These are phyloP conservation scores for Neodon shergylaensis DNA, from an alignment of 2,113 vertebrate species.

Conservation along the genomic window DNA sequence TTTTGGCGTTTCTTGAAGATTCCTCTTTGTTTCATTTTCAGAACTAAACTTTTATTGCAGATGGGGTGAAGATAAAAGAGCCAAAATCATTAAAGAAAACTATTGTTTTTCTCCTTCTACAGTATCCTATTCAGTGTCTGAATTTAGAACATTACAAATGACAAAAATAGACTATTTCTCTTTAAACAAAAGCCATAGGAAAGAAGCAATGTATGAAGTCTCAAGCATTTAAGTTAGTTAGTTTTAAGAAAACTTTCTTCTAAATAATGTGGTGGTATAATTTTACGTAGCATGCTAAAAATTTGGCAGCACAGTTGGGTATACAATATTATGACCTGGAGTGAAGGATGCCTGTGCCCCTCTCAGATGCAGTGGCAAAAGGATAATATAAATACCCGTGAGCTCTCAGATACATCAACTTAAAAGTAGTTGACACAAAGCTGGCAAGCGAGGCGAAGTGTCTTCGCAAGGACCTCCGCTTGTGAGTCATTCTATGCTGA, in stretches of 20 bases:
- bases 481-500: not conserved
- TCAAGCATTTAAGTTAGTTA: not conserved
- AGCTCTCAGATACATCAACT: not conserved
- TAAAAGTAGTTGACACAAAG: not conserved
- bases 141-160: not conserved
- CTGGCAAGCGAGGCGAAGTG: not conserved
- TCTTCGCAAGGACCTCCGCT: not conserved
- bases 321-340: not conserved
- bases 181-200: not conserved
- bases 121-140: not conserved
- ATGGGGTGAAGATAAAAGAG: not conserved
- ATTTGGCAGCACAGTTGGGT: not conserved
- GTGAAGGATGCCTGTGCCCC: not conserved
- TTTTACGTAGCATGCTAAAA: not conserved
- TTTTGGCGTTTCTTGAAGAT: not conserved
- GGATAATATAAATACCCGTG: not conserved
- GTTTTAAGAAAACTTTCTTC: not conserved
- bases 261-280: not conserved
- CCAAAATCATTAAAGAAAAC: conserved; percentile 11
- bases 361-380: not conserved
- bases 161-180: not conserved
- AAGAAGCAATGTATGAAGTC: not conserved
- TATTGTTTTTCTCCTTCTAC: not conserved
- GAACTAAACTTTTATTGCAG: not conserved
- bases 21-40: not conserved